phyloP scores from a whole-genome alignment of 2,888 invertebrate genomes.

The Ceratothoa steindachneri region DNA sequence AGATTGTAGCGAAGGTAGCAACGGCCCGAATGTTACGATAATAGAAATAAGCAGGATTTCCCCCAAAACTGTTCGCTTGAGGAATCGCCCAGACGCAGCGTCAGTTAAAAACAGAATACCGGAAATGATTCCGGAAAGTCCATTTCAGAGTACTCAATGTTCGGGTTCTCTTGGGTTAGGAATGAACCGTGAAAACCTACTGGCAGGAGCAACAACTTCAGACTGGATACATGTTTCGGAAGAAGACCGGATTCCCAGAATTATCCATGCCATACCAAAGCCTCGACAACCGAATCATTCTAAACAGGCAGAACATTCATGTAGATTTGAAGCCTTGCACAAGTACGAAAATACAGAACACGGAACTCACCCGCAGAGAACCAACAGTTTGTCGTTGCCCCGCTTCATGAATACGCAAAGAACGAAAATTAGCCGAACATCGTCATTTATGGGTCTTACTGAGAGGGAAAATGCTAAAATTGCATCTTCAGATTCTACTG shows the following conservation, averaged over 20 bases:
- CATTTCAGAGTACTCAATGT: neutral
- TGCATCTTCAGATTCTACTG: slow-evolving; percentile 21
- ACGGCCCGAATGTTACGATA: slow-evolving; percentile 40
- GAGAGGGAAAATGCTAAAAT: neutral
- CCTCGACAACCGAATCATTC: neutral
- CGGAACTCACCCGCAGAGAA: neutral
- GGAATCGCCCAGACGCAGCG: slow-evolving; percentile 13
- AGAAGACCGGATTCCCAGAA: neutral
- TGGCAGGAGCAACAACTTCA: slow-evolving; percentile 41
- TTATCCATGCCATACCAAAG: neutral
- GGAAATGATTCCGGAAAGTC: neutral
- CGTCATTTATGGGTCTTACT: too few species aligned
- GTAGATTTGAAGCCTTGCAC: neutral
- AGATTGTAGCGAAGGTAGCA: slow-evolving; percentile 1
- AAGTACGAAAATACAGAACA: neutral
- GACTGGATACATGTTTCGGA: slow-evolving; percentile 22
- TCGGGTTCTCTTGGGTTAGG: neutral
- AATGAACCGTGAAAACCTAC: slow-evolving; percentile 17
- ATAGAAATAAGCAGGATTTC: slow-evolving; percentile 30
- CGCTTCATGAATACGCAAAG: neutral
- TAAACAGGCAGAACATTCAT: neutral
- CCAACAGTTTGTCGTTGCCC: neutral
- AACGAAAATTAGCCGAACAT: too few species aligned
- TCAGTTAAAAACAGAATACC: neutral
- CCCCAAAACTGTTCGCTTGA: slow-evolving; percentile 38